Percentiles rank a stretch among this genome's conserved stretches.
These are phyloP conservation scores for Microdon myrmicae DNA, from an alignment of 2,888 invertebrate genomes.

Conservation along the genomic window DNA sequence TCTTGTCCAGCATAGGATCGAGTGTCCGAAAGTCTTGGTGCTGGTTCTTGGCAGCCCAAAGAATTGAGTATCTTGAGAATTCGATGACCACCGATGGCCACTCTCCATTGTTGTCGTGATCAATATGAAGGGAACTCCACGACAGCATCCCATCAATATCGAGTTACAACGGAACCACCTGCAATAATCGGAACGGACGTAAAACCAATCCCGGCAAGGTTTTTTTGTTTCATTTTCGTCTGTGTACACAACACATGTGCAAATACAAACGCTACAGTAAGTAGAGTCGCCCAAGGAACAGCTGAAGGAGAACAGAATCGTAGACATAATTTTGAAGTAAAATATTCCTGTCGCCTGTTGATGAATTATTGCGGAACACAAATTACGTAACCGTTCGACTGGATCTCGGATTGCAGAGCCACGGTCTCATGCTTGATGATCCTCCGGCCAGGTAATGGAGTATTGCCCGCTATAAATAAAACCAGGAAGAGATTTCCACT, in stretches of 20 bases:
- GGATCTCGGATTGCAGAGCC: slow-evolving; percentile 10
- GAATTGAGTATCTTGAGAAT: too few relatives aligned
- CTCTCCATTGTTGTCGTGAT: too few relatives aligned
- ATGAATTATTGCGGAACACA: slow-evolving; percentile 52
- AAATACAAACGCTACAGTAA: neutral
- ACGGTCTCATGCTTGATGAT: slow-evolving; percentile 14
- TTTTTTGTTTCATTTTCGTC: too few relatives aligned
- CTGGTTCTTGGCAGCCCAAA: too few relatives aligned
- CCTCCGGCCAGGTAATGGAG: slow-evolving; percentile 33
- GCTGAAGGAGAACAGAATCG: slow-evolving; percentile 6
- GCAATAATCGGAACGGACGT: too few relatives aligned
- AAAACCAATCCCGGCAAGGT: too few relatives aligned
- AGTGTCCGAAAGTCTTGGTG: slow-evolving; percentile 20
- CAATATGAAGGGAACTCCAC: too few relatives aligned
- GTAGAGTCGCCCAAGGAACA: neutral
- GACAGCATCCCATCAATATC: too few relatives aligned
- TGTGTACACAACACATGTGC: neutral
- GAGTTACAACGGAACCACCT: slow-evolving; percentile 25
- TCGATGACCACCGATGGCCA: too few relatives aligned
- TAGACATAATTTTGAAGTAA: slow-evolving; percentile 43
- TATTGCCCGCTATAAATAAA: slow-evolving; percentile 34
- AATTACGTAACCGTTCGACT: slow-evolving; percentile 46
- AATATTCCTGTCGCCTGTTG: slow-evolving; percentile 52
- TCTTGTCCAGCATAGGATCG: slow-evolving; percentile 18
- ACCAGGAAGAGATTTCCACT: slow-evolving; percentile 44